Base-by-base conservation (phyloP, 1,140 invertebrate genomes). In the Sweltsa coloradensis region DNA sequence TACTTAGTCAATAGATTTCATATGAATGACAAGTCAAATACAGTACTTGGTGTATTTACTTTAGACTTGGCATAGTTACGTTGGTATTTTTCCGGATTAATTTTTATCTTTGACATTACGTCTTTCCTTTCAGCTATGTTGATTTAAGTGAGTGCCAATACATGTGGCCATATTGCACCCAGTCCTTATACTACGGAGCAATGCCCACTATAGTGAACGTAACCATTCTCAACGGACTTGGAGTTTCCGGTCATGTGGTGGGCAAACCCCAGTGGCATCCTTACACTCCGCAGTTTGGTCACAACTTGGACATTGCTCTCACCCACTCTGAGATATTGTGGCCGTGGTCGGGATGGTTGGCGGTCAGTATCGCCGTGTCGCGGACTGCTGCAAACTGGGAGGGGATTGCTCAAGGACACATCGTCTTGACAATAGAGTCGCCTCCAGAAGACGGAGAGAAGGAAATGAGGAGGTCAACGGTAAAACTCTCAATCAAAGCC, bases 161-260 rank as follows among this genome's bases (percentile, higher is more conserved):
- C 61, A 94, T 95, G 90, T 96, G 91, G 91, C 92, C 94, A 0
- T 97, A 96, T 59, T 97, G 92, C 60, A 91, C 89, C 13, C 94
- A 98, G 65, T 89, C 92, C 7, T 59, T 97, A 2, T 97, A 94
- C 68, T 78, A 85, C 63, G 81, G 82, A 44, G 83, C 78, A 34
- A 81, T 92, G 65, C 87, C 92, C 0, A 80, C 83, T 7, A 87
- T 97, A 53, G 79, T 92, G 1, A 98, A 98, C 69, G 85, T 96
- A 1, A 92, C 87, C 1, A 83, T 91, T 53, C 72, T 89, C 21
- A 91, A 90, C 67, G 86, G 85, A 3, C 78, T 96, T 58, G 88
- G 87, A 7, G 90, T 95, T 0, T 81, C 87, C 13, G 90, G 90
- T 6, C 74, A 73, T 42, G 75, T 93, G 51, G 67, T 65, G 3